Base-by-base conservation (phyloP, 1,140 invertebrate species). In the Trinorchestia longiramus region DNA sequence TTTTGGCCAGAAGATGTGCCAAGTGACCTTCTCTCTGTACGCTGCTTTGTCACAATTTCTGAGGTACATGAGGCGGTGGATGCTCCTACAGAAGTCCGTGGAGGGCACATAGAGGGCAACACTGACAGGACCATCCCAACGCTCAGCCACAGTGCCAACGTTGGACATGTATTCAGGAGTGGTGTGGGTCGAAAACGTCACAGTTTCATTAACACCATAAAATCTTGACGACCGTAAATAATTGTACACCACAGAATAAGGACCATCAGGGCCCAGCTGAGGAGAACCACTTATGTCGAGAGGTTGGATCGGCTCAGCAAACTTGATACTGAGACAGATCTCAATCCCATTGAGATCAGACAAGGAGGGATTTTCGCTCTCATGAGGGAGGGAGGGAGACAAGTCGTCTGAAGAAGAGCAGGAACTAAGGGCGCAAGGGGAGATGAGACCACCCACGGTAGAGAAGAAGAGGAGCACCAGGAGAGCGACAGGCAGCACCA, bases 91-190 rank as follows among this genome's bases (percentile, higher is more conserved):
- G 95, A 98, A 97, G 97, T 98, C 98, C 96, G 97, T 97, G 95
- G 98, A 98, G 0, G 98, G 98, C 41, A 98, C 98, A 97, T 98
- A 99, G 1, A 98, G 97, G 23, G 98, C 98, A 0, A 99, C 97
- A 96, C 98, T 98, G 11, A 98, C 97, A 0, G 98, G 98, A 4
- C 98, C 98, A 96, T 98, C 98, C 98, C 98, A 98, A 97, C 98
- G 97, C 97, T 97, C 97, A 1, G 98, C 98, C n/a, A 98, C 97
- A 97, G 98, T 98, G 23, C 98, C 97, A 40, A 98, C 97, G 96
- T 98, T 98, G 96, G 98, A 98, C 87, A 98, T 97, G 97, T 98
- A 98, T 97, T 98, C 98, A 0, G 98, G 98, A 0, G 98, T 98
- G 0, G 98, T 98, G 97, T 98, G 98, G 0, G 98, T 98, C n/a